Base-by-base conservation (phyloP, 2,113 vertebrate genomes). In the Entomyzon cyanotis region DNA sequence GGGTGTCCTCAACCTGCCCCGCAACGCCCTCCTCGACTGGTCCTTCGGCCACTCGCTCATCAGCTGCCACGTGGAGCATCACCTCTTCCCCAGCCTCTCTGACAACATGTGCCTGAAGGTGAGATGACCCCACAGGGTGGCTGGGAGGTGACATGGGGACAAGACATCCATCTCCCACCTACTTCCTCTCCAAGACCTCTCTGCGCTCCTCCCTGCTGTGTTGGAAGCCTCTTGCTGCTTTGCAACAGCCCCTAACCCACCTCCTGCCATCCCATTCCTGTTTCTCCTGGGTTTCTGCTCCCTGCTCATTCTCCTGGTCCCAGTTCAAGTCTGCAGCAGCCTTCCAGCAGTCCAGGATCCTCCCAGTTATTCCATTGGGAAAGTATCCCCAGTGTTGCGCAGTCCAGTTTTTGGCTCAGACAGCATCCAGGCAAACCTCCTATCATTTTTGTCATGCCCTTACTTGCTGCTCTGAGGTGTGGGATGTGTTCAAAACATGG, bases 91-190 rank as follows among this genome's bases (percentile, higher is more conserved):
- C 75, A 88, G 77, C 60, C 98, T 99, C 85, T 99, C 99, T 0
- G 99, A 99, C 92, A 97, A 99, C 98, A 99, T 99, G 99, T 99
- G 99, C 91, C 96, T 99, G 15, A 99, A 99, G 99, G 99, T 99
- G 87, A 86, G 93, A 20, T 0, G 1, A 19, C 41, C 53, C 42
- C 4, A 0, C 0, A 0, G 75, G 8, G 19, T 3, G 2, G 27
- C 37, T 0, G 3, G 64, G 27, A 79, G 23, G 33, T 76, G 79
- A 79, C 27, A 14, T 0, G 0, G 58, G 62, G 25, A 75, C 0
- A 0, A 63, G 60, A 42, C 25, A 33, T 52, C 58, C 20, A 7
- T 18, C 6, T 76, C 9, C 42, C 46, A 28, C 7, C 33, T 20
- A 16, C 12, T 27, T 80, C 30, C 18, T 55, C 55, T 18, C 37